phyloP scores from a whole-genome alignment of 2,113 vertebrate genomes.

The Tiliqua scincoides region DNA sequence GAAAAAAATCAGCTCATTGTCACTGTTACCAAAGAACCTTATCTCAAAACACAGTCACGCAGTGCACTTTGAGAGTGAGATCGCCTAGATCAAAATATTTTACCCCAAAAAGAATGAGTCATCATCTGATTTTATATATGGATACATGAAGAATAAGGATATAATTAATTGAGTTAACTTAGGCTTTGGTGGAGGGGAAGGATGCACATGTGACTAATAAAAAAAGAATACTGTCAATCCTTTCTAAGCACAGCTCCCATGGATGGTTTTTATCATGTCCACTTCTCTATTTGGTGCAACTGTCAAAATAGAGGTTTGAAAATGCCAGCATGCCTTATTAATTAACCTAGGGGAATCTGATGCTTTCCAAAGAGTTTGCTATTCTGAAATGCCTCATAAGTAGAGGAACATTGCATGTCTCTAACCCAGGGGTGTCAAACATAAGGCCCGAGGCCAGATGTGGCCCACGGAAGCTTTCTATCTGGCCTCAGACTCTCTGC shows the following conservation, averaged over 20 bases:
- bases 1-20: not conserved
- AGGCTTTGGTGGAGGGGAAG: not conserved
- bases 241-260: not conserved
- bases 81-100: not conserved
- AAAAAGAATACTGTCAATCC: not conserved
- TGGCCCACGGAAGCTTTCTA: too few relatives aligned
- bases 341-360: not conserved
- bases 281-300: constrained; percentile 21
- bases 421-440: too few relatives aligned
- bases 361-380: not conserved
- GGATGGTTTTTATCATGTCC: not conserved
- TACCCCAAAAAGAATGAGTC: not conserved
- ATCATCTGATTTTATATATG: not conserved
- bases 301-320: constrained; percentile 42
- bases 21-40: not conserved
- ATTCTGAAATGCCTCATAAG: not conserved
- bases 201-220: not conserved
- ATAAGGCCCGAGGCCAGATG: too few relatives aligned
- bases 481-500: too few relatives aligned
- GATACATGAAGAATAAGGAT: not conserved
- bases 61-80: not conserved
- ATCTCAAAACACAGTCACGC: not conserved
- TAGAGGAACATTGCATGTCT: too few relatives aligned
- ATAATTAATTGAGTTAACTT: not conserved
- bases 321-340: constrained; percentile 23